Evolutionary conservation across 2,888 invertebrate genomes (phyloP).

Genomic region (Parnassius smintheus): DNA sequence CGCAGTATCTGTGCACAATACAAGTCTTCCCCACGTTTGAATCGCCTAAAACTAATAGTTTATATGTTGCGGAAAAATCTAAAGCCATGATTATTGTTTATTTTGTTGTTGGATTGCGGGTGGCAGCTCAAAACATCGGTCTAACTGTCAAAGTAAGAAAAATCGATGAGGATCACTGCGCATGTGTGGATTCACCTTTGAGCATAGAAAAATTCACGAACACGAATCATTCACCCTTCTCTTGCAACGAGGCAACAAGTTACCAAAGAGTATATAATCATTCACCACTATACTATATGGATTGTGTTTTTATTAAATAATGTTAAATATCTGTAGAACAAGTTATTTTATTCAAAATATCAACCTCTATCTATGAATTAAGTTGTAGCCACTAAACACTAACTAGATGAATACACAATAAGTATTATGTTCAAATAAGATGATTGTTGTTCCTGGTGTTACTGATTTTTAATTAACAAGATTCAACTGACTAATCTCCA

Average conservation of each 20-base stretch:
- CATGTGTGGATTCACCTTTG: conserved; percentile 72
- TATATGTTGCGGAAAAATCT: conserved; percentile 93
- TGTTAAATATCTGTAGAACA: conserved; percentile 5
- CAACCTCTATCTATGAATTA: too few species aligned
- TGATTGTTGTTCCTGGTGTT: too few species aligned
- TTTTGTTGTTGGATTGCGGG: conserved; percentile 64
- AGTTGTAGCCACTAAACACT: too few species aligned
- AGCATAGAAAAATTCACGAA: too few species aligned
- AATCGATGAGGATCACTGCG: conserved; percentile 72
- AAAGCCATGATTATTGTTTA: conserved; percentile 86
- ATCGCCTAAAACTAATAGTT: conserved; percentile 92
- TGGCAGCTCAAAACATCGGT: conserved; percentile 69
- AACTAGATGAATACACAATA: not conserved
- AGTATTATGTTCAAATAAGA: too few species aligned
- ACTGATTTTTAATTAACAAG: too few species aligned
- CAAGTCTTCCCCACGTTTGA: conserved; percentile 95
- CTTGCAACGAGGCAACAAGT: conserved; percentile 53
- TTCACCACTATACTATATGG: too few species aligned
- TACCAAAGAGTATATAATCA: conserved; percentile 33
- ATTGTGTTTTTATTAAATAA: too few species aligned
- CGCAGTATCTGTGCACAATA: conserved; percentile 94
- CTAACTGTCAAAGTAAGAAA: conserved; percentile 77
- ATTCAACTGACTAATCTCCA: too few species aligned
- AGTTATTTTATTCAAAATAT: too few species aligned
- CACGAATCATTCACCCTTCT: conserved; percentile 39